Evolutionary conservation across 2,113 vertebrate genomes (phyloP).

Genomic region (Geococcyx californianus): DNA sequence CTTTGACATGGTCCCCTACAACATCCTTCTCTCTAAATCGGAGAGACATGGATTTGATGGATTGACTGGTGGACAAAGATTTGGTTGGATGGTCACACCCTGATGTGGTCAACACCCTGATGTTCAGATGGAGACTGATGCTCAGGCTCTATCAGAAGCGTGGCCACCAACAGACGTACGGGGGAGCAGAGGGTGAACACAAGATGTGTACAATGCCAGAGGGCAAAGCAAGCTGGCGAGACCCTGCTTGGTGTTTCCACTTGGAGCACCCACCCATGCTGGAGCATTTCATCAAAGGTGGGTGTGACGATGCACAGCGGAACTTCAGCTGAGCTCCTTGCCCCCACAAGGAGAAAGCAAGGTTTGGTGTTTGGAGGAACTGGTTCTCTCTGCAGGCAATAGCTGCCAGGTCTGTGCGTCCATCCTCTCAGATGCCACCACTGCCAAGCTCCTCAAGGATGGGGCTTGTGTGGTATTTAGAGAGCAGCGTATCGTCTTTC

Average conservation of each 20-base stretch:
- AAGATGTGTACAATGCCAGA: not conserved
- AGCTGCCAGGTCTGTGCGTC: not conserved
- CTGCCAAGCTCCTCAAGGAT: not conserved
- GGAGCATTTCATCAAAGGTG: accelerated
- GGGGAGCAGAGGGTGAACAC: not conserved
- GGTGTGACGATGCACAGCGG: not conserved
- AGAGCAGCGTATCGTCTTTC: not conserved
- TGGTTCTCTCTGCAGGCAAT: accelerated
- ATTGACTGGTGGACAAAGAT: no score
- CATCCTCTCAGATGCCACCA: not conserved
- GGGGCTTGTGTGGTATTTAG: not conserved
- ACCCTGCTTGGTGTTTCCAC: accelerated
- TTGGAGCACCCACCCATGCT: not conserved
- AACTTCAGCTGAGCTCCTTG: not conserved
- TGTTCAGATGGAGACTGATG: no score
- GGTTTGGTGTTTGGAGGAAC: not conserved
- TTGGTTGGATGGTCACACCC: no score
- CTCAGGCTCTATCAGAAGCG: not conserved
- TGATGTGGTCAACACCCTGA: no score
- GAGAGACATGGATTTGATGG: no score
- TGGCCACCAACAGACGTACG: not conserved
- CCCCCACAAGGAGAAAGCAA: not conserved
- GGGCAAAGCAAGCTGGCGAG: not conserved
- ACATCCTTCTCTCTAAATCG: no score
- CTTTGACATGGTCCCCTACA: no score